Conservation (phyloP, 2,113 vertebrate genomes). For the Prunella fulvescens region DNA sequence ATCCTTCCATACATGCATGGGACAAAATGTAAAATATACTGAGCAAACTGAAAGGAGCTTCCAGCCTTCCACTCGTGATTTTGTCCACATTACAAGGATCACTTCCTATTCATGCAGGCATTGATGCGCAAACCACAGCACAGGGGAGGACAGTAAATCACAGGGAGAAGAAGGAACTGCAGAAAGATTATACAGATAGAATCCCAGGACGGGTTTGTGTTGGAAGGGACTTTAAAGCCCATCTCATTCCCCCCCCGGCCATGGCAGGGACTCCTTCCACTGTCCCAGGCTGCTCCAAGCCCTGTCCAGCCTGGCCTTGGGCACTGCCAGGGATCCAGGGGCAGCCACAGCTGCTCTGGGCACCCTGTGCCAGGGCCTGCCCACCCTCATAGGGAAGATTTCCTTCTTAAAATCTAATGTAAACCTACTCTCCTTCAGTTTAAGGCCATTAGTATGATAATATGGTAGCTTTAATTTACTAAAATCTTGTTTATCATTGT, state of each 20-base stretch:
- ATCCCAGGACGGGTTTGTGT: neutral
- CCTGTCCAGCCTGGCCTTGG: accelerated
- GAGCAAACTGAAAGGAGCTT: neutral
- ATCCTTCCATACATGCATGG: neutral
- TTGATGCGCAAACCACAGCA: neutral
- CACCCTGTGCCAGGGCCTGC: neutral
- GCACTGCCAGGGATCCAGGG: neutral
- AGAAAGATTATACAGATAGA: neutral
- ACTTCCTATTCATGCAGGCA: neutral
- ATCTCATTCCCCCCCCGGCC: accelerated
- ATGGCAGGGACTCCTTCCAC: neutral
- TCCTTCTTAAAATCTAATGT: neutral
- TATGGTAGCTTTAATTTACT: neutral
- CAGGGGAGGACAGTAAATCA: neutral
- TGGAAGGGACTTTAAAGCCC: neutral
- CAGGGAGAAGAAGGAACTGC: neutral
- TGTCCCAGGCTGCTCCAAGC: accelerated
- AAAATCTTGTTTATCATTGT: neutral
- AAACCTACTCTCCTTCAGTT: neutral
- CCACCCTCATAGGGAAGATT: accelerated
- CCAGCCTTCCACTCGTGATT: neutral
- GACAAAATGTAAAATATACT: neutral
- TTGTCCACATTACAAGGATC: neutral
- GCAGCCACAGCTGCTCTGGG: neutral
- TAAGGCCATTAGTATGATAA: neutral